These are phyloP conservation scores for Glossophaga mutica DNA, from an alignment of 2,797 vertebrate species.

Conservation along the genomic window DNA sequence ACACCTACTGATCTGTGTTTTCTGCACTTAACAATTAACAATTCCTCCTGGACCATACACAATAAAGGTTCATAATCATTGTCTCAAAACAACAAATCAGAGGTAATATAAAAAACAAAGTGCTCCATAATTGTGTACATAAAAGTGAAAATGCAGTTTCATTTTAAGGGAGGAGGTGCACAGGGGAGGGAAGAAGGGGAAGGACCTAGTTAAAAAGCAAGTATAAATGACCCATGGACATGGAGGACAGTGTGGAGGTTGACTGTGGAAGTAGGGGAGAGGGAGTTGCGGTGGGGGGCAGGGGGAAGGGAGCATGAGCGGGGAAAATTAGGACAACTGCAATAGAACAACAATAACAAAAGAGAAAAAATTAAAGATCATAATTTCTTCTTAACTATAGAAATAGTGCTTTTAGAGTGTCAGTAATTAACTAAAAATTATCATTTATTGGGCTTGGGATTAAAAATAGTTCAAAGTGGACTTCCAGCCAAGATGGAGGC, in stretches of 20 bases:
- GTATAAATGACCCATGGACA: too few species aligned
- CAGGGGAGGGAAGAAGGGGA: too few species aligned
- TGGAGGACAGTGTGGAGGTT: too few species aligned
- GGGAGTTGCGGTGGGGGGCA: too few species aligned
- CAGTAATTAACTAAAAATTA: slow-evolving; percentile 32
- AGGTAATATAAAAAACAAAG: not conserved
- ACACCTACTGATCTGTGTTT: not conserved
- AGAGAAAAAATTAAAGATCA: not conserved
- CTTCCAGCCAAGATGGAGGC: too few species aligned
- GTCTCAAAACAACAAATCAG: not conserved
- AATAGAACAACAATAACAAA: too few species aligned
- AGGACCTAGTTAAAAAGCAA: too few species aligned
- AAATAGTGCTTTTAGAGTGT: not conserved
- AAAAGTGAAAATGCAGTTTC: not conserved
- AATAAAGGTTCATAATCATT: not conserved
- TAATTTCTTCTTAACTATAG: not conserved
- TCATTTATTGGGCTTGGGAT: slow-evolving; percentile 14
- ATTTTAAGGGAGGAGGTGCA: not conserved
- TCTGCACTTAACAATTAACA: not conserved
- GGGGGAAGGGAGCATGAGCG: too few species aligned
- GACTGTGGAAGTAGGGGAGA: too few species aligned
- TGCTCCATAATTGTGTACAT: not conserved
- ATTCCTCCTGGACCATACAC: not conserved
- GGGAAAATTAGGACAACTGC: too few species aligned
- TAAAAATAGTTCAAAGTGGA: slow-evolving; percentile 26